Conservation (phyloP, 2,888 invertebrate genomes). For the Xanthia icteritia region DNA sequence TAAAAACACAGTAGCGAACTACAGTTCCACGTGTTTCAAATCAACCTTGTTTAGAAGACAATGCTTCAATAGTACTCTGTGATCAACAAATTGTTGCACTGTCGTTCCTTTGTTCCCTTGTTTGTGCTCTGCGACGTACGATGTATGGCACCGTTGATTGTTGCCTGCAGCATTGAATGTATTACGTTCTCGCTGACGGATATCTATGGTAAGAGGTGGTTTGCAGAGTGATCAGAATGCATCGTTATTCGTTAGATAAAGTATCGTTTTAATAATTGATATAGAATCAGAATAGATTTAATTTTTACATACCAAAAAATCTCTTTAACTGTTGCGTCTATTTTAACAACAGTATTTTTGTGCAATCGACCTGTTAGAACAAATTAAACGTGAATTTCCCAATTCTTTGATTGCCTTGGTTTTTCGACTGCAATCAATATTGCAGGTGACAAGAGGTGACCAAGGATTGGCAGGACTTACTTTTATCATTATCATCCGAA, state of each 20-base stretch:
- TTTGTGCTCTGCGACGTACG: conserved; percentile 52
- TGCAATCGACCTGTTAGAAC: background rate
- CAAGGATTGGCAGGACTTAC: too few relatives aligned
- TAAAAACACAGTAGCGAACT: background rate
- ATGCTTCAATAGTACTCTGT: conserved; percentile 51
- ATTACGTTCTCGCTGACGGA: background rate
- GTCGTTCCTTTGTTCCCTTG: conserved; percentile 58
- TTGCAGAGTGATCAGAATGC: background rate
- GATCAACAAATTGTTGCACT: conserved; percentile 68
- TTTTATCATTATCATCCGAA: too few relatives aligned
- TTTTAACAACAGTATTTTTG: too few relatives aligned
- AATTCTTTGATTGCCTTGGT: background rate
- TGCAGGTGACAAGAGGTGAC: background rate
- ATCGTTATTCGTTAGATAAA: background rate
- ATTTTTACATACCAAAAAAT: background rate
- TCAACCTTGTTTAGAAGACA: conserved; percentile 60
- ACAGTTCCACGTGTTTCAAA: conserved; percentile 31
- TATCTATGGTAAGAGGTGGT: background rate
- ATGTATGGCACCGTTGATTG: conserved; percentile 44
- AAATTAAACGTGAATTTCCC: background rate
- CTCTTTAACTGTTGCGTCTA: too few relatives aligned
- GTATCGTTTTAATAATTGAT: background rate
- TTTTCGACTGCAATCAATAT: background rate
- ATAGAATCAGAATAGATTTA: background rate
- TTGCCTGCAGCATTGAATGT: conserved; percentile 48